These are phyloP conservation scores for Napeogenes inachia DNA, from an alignment of 2,888 invertebrate species.

Conservation along the genomic window DNA sequence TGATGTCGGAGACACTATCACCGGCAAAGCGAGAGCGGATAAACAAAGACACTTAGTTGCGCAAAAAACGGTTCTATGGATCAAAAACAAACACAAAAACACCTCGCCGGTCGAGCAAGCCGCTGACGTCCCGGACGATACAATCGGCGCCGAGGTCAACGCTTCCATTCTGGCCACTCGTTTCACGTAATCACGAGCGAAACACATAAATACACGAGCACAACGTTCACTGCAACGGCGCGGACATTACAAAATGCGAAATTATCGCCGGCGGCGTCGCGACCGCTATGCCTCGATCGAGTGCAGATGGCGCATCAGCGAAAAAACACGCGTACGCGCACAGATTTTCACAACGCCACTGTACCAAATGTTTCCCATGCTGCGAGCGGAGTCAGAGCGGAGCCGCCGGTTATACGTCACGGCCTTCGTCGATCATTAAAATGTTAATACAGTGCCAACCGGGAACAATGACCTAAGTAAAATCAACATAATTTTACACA, in stretches of 20 bases:
- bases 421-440: slow-evolving; percentile 43
- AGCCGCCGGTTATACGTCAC: slow-evolving; percentile 39
- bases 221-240: slow-evolving; percentile 51
- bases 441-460: slow-evolving; percentile 34
- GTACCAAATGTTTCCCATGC: slow-evolving; percentile 33
- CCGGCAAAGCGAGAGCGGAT: slow-evolving; percentile 26
- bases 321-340: slow-evolving; percentile 65
- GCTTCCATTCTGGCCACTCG: slow-evolving; percentile 53
- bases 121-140: slow-evolving; percentile 33
- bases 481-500: slow-evolving; percentile 15
- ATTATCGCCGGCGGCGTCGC: slow-evolving; percentile 45
- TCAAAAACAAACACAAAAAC: slow-evolving; percentile 67
- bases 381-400: slow-evolving; percentile 30
- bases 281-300: slow-evolving; percentile 23
- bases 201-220: slow-evolving; percentile 40
- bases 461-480: slow-evolving; percentile 27
- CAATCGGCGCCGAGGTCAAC: slow-evolving; percentile 57
- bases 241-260: slow-evolving; percentile 61
- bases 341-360: slow-evolving; percentile 65
- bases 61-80: slow-evolving; percentile 36
- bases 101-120: slow-evolving; percentile 45
- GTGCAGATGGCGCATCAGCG: slow-evolving; percentile 36
- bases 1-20: slow-evolving; percentile 51
- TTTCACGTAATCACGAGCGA: slow-evolving; percentile 45
- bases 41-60: slow-evolving; percentile 35